Conservation (phyloP, 2,888 invertebrate genomes). For the Phortica magna region DNA sequence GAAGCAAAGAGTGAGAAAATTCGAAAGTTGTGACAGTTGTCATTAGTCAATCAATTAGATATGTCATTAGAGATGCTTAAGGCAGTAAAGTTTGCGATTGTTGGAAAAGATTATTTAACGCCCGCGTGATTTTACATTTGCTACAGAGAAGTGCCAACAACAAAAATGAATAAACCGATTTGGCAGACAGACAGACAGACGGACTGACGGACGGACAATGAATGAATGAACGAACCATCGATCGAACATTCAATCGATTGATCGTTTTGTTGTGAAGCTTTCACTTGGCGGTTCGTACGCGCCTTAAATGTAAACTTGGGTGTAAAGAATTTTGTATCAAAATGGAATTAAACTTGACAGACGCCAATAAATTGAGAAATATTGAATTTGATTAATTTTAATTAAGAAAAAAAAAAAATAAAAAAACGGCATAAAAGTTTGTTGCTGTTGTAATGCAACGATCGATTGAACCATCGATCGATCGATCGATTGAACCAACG, state of each 20-base stretch:
- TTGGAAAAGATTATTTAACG: no score
- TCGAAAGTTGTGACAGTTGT: no score
- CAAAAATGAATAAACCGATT: no score
- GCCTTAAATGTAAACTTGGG: conserved; percentile 9
- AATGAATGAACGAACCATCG: not conserved
- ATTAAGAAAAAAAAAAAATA: not conserved
- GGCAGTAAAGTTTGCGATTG: no score
- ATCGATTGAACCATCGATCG: not conserved
- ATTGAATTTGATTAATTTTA: conserved; percentile 34
- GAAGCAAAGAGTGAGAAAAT: no score
- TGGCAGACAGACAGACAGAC: no score
- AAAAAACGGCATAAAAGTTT: not conserved
- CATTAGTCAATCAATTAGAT: no score
- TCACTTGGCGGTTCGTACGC: not conserved
- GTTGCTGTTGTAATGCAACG: not conserved
- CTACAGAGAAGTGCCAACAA: no score
- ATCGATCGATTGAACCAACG: not conserved
- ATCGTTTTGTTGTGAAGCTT: not conserved
- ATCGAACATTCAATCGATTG: not conserved
- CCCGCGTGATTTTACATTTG: no score
- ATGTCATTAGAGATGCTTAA: no score
- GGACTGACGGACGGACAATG: no score
- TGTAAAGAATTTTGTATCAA: conserved; percentile 13
- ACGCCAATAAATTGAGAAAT: conserved; percentile 31
- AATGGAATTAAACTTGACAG: conserved; percentile 17